These are phyloP conservation scores for Aspidiotus rigidus DNA, from an alignment of 2,888 invertebrate species.

Conservation along the genomic window DNA sequence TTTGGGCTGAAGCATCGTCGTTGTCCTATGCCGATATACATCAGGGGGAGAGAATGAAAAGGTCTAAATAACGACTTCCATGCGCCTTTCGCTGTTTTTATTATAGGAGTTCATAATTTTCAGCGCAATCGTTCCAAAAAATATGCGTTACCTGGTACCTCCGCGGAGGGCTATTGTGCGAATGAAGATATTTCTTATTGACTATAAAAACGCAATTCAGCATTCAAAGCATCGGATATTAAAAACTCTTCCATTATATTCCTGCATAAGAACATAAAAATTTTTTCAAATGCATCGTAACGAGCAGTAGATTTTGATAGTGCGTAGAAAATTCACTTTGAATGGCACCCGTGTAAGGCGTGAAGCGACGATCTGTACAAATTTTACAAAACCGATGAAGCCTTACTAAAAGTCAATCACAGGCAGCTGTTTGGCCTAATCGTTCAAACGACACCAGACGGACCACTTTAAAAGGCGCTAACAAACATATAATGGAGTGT, in stretches of 20 bases:
- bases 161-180: not conserved
- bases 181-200: not conserved
- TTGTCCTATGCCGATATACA: too few relatives aligned
- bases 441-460: constrained; percentile 17
- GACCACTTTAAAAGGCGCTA: constrained; percentile 27
- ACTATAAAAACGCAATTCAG: constrained; percentile 8
- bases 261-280: not conserved
- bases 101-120: not conserved
- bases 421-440: constrained; percentile 20
- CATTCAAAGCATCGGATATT: not conserved
- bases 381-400: constrained; percentile 26
- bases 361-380: constrained; percentile 17
- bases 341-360: constrained; percentile 19
- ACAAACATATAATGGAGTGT: constrained; percentile 28
- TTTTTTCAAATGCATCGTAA: constrained; percentile 11
- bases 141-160: not conserved
- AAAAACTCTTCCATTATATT: not conserved
- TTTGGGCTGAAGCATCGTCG: too few relatives aligned
- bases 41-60: too few relatives aligned
- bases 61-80: not conserved
- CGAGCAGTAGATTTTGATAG: constrained; percentile 21
- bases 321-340: constrained; percentile 26
- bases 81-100: constrained; percentile 4
- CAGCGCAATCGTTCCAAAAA: not conserved
- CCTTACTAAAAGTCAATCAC: constrained; percentile 30